A percentile compares a stretch with the other conserved stretches of the same genome.
Conservation (phyloP, 2,797 vertebrate species). For the Naso thynnoides region DNA sequence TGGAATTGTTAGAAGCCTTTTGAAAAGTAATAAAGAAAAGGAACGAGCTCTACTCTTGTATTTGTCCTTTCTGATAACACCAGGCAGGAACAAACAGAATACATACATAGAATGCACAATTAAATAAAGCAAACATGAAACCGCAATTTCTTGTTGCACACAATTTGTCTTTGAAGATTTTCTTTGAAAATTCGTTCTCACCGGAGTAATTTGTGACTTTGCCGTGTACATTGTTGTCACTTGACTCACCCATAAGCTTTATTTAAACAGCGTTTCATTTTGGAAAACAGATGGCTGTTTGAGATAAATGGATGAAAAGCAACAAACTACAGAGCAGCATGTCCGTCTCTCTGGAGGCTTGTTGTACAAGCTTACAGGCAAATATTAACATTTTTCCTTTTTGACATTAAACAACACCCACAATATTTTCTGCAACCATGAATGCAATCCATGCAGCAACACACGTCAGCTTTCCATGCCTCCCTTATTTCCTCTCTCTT, state of each 20-base stretch:
- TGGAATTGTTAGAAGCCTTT: neutral
- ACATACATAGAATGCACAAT: neutral
- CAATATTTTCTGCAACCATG: neutral
- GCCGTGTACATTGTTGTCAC: neutral
- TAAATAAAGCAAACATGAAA: neutral
- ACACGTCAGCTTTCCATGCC: neutral
- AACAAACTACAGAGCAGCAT: neutral
- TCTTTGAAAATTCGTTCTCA: neutral
- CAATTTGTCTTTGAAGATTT: neutral
- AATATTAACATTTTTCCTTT: slow-evolving; percentile 1
- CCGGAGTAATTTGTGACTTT: neutral
- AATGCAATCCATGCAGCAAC: neutral
- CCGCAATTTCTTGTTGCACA: neutral
- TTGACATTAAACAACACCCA: neutral
- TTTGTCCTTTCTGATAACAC: neutral
- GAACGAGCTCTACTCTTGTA: neutral
- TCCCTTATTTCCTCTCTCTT: neutral
- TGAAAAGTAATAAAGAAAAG: neutral
- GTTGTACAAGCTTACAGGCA: neutral
- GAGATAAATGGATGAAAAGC: slow-evolving; percentile 7
- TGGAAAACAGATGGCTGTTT: slow-evolving; percentile 10
- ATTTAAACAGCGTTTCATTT: neutral
- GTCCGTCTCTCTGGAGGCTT: neutral
- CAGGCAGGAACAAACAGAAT: neutral
- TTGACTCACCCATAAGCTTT: neutral